These are phyloP conservation scores for Perca schrenkii DNA, from an alignment of 2,113 vertebrate species.

Conservation along the genomic window DNA sequence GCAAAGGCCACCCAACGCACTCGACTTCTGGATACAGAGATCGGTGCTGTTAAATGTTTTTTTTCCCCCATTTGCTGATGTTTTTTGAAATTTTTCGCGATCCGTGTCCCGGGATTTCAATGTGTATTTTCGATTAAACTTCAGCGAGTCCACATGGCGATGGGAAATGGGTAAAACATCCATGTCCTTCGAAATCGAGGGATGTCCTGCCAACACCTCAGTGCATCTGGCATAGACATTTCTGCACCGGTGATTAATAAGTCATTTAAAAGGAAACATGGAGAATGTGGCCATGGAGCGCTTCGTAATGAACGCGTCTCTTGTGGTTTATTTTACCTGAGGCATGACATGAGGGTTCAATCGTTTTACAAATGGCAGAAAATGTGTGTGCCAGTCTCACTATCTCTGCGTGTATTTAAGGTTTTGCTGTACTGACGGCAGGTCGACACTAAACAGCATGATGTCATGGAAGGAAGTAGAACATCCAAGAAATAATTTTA, in stretches of 20 bases:
- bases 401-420: not conserved
- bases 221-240: conserved; percentile 76
- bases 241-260: conserved; percentile 60
- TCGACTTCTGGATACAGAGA: conserved; percentile 34
- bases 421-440: conserved; percentile 2
- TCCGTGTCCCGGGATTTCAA: conserved; percentile 59
- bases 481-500: conserved; percentile 35
- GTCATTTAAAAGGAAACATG: conserved; percentile 26
- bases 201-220: conserved; percentile 69
- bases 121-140: conserved; percentile 73
- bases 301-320: not conserved
- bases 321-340: conserved; percentile 13
- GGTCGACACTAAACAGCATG: conserved; percentile 41
- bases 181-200: conserved; percentile 60
- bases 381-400: not conserved
- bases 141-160: conserved; percentile 55
- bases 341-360: not conserved
- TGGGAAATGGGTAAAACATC: conserved; percentile 78
- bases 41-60: conserved; percentile 51
- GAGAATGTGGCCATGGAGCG: conserved; percentile 4
- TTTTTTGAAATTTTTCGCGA: conserved; percentile 43
- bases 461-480: conserved; percentile 48
- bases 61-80: conserved; percentile 65
- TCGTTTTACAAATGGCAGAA: conserved; percentile 2
- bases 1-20: conserved; percentile 74